phyloP scores from a whole-genome alignment of 1,140 invertebrate genomes.

The Bombus superbus region DNA sequence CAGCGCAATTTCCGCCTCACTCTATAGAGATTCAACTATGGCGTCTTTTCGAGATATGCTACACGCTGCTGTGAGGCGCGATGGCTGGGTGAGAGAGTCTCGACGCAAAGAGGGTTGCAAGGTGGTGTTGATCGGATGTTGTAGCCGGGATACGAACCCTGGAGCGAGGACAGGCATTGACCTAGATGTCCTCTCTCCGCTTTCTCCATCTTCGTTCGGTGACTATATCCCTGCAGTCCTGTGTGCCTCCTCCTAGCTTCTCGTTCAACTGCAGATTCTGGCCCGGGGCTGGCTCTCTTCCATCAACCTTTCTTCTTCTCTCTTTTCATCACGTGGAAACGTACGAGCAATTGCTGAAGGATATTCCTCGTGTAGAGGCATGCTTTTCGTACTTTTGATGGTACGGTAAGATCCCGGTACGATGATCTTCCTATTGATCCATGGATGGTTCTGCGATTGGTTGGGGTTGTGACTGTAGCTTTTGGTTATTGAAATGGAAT shows the following conservation, averaged over 20 bases:
- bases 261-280: neutral
- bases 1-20: no score
- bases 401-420: no score
- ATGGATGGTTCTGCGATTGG: neutral
- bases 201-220: conserved; percentile 34
- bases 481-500: no score
- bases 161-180: conserved; percentile 75
- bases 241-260: neutral
- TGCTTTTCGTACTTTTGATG: neutral
- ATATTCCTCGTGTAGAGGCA: neutral
- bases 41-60: conserved; percentile 9
- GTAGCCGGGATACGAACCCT: conserved; percentile 67
- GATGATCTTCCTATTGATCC: neutral
- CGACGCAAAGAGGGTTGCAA: conserved; percentile 21
- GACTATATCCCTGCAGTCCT: conserved; percentile 1
- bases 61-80: conserved; percentile 10
- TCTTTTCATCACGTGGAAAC: neutral
- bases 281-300: neutral
- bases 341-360: neutral
- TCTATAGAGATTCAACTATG: neutral
- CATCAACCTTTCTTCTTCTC: neutral
- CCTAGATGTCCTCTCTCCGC: conserved; percentile 69
- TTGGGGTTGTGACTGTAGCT: no score
- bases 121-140: conserved; percentile 52
- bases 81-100: conserved; percentile 13